phyloP scores from a whole-genome alignment of 2,113 vertebrate genomes.

The Antechinus flavipes region DNA sequence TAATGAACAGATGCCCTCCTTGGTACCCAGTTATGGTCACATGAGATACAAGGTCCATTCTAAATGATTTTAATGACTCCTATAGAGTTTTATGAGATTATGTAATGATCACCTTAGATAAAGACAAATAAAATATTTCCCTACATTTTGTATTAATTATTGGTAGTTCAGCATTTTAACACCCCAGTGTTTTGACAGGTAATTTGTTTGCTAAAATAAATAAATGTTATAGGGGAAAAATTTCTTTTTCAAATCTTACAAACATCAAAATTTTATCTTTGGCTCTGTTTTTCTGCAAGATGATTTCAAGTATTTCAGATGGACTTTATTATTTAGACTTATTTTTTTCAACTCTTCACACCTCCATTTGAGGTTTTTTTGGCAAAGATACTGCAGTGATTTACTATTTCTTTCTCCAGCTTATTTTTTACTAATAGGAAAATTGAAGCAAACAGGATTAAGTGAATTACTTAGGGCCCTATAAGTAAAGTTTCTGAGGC shows the following conservation, averaged over 20 bases:
- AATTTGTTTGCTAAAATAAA: background rate
- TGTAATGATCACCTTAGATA: background rate
- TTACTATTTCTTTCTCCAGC: too few relatives aligned
- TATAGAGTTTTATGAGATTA: background rate
- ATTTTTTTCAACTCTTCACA: too few relatives aligned
- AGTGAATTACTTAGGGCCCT: too few relatives aligned
- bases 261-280: background rate
- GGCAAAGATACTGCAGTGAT: too few relatives aligned
- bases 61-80: background rate
- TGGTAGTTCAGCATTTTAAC: background rate
- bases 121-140: background rate
- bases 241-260: background rate
- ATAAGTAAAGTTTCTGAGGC: too few relatives aligned
- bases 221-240: background rate
- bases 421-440: too few relatives aligned
- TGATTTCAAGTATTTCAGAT: background rate
- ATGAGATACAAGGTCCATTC: background rate
- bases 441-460: too few relatives aligned
- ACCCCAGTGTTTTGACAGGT: background rate
- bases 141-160: background rate
- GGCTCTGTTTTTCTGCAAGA: background rate
- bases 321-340: too few relatives aligned
- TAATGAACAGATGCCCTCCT: background rate
- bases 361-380: too few relatives aligned
- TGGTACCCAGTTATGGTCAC: background rate